Percentiles rank a stretch among this genome's conserved stretches.
These are phyloP conservation scores for Trachurus trachurus DNA, from an alignment of 2,797 vertebrate species.

Conservation along the genomic window DNA sequence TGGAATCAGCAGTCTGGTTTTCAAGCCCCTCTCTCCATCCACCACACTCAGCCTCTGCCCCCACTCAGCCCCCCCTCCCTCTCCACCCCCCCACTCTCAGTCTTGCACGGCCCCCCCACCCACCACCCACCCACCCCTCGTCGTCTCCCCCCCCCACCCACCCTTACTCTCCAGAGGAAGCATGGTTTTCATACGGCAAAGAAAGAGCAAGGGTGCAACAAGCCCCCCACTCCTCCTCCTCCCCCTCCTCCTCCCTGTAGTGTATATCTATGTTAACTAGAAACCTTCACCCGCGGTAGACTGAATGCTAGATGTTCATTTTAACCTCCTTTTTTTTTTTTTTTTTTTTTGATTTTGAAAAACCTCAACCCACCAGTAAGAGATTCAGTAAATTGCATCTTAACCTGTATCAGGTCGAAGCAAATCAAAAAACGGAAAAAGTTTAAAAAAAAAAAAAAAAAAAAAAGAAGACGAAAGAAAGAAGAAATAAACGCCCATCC, in stretches of 20 bases:
- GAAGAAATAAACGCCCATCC: slow-evolving; percentile 65
- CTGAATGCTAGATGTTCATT: slow-evolving; percentile 80
- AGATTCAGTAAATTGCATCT: slow-evolving; percentile 82
- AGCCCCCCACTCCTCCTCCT: slow-evolving; percentile 48
- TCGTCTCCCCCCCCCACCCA: neutral
- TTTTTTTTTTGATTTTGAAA: slow-evolving; percentile 67
- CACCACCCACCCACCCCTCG: neutral
- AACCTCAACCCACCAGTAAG: slow-evolving; percentile 71
- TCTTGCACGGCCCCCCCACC: slow-evolving; percentile 75
- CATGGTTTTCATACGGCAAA: slow-evolving; percentile 86
- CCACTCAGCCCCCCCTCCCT: slow-evolving; percentile 41
- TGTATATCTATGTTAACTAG: slow-evolving; percentile 73
- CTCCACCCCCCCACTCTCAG: slow-evolving; percentile 54
- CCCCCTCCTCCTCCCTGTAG: slow-evolving; percentile 58
- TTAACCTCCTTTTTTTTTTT: slow-evolving; percentile 50
- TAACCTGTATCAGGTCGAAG: slow-evolving; percentile 91
- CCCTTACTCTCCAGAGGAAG: slow-evolving; percentile 77
- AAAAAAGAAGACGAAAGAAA: neutral
- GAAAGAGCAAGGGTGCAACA: slow-evolving; percentile 83
- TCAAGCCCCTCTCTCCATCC: slow-evolving; percentile 70
- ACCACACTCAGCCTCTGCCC: slow-evolving; percentile 68
- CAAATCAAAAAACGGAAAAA: slow-evolving; percentile 67
- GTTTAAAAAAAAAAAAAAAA: slow-evolving; percentile 1
- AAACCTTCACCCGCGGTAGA: slow-evolving; percentile 71
- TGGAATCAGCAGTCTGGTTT: slow-evolving; percentile 83